Percentiles rank a stretch among this genome's conserved stretches.
Evolutionary conservation across 2,888 invertebrate species (phyloP).

Genomic region (Meganola albula): DNA sequence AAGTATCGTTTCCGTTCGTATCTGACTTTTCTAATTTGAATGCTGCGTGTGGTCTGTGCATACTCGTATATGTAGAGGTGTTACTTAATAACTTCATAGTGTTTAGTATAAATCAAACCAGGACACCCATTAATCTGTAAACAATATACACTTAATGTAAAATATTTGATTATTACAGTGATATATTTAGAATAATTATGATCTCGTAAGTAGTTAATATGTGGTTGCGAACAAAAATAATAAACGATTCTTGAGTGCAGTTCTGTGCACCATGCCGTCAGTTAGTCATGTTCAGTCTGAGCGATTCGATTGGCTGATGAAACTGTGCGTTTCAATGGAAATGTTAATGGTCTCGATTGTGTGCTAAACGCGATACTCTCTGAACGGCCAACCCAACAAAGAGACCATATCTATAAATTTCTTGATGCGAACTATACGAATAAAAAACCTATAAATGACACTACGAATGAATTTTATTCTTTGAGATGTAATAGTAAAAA

Average conservation of each 20-base stretch:
- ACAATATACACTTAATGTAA: slow-evolving; percentile 37
- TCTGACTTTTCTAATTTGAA: slow-evolving; percentile 66
- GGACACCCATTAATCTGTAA: slow-evolving; percentile 33
- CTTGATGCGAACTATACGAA: slow-evolving; percentile 39
- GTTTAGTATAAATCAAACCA: slow-evolving; percentile 48
- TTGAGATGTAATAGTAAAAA: slow-evolving; percentile 51
- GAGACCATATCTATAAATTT: slow-evolving; percentile 62
- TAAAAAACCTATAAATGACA: slow-evolving; percentile 53
- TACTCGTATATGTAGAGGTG: slow-evolving; percentile 47
- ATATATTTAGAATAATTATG: too few species aligned
- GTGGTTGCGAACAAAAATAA: slow-evolving; percentile 18
- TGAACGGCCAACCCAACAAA: slow-evolving; percentile 57
- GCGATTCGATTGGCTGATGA: slow-evolving; percentile 44
- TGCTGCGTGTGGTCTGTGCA: slow-evolving; percentile 66
- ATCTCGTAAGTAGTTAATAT: too few species aligned
- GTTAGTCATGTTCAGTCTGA: slow-evolving; percentile 36
- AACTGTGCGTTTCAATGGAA: slow-evolving; percentile 58
- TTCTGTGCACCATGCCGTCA: slow-evolving; percentile 22
- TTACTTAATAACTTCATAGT: slow-evolving; percentile 47
- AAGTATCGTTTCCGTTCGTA: slow-evolving; percentile 69
- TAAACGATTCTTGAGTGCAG: slow-evolving; percentile 22
- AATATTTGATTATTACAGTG: slow-evolving; percentile 30
- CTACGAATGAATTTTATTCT: slow-evolving; percentile 60
- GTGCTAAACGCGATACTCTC: slow-evolving; percentile 62
- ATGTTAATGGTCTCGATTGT: slow-evolving; percentile 68